These are phyloP conservation scores for Pollenia griseotomentosa DNA, from an alignment of 2,888 invertebrate species.

Conservation along the genomic window DNA sequence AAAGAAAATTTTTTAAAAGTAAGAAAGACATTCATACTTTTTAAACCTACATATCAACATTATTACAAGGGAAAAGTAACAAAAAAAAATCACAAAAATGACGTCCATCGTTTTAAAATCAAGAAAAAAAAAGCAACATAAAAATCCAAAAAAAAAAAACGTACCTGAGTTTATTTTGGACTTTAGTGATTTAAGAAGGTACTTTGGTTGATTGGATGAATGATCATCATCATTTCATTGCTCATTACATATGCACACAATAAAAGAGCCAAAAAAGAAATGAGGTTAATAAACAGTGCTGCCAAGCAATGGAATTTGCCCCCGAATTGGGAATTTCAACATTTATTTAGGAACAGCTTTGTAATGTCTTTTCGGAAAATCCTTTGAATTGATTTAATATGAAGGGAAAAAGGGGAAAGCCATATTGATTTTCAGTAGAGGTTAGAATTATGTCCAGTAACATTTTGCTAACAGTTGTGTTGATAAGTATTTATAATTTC, in stretches of 20 bases:
- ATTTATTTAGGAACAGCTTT: no score
- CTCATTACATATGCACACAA: conserved; percentile 71
- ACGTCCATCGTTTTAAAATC: conserved; percentile 36
- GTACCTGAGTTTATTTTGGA: conserved; percentile 58
- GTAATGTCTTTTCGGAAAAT: no score
- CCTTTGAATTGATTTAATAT: neutral
- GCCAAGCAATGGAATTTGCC: neutral
- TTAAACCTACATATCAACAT: conserved; percentile 18
- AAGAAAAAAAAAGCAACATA: conserved; percentile 8
- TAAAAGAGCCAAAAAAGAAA: conserved; percentile 18
- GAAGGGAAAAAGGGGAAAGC: neutral
- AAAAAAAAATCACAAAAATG: conserved; percentile 35
- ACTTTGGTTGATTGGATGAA: conserved; percentile 68
- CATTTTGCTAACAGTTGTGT: neutral
- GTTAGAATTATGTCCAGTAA: conserved; percentile 11
- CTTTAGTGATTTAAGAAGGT: conserved; percentile 55
- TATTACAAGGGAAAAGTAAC: conserved; percentile 63
- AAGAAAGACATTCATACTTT: conserved; percentile 5
- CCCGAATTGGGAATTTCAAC: no score
- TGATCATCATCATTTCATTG: conserved; percentile 61
- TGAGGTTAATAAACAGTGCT: conserved; percentile 54
- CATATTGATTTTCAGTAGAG: conserved; percentile 32
- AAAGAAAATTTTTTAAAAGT: conserved; percentile 1
- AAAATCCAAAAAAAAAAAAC: neutral
- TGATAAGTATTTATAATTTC: no score